Evolutionary conservation across 2,888 invertebrate genomes (phyloP), one percentile per base, ranked within the genome.

Genomic region (Cheilosia vulpina): DNA sequence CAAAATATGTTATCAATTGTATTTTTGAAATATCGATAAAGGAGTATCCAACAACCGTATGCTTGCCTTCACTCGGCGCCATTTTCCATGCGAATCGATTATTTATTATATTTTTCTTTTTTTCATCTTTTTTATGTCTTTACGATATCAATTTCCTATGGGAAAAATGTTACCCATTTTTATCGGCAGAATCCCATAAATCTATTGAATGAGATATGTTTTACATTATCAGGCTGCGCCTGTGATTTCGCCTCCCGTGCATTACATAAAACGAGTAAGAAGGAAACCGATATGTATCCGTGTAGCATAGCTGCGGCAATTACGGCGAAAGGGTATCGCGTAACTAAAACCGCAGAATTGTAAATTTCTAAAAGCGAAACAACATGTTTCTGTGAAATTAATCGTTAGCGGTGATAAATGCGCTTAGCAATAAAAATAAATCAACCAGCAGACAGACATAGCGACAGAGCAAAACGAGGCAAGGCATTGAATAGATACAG

Each of bases 121-220:
- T 45, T 27, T 65, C 53, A 76, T 60, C 21, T 50, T 21, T 47
- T 55, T 45, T 62, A 57, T 53, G 27, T 63, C 57, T 69, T 65
- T 75, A 47, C 58, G 53, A 79, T 79, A 84, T 84, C 84, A 69
- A 75, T 75, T 83, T 78, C 68, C 43, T 45, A 38, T 79, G 69
- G 60, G 75, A 84, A 84, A 58, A 69, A 63, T 50, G 50, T 57
- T 73, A 17, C 34, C 19, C 55, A 52, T 63, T 68, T 75, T 52
- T 68, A 78, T 55, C 75, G 75, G 53, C 34, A 41, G 50, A 75
- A 58, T 79, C 65, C 57, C 84, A 71, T 84, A 84, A 84, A 84
- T 84, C 79, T 84, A 63, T 75, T 75, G 63, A 84, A 84, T 53
- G 84, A 75, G 84, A 79, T 75, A 79, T 75, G 79, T 69, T 75